A percentile compares a stretch with the other conserved stretches of the same genome.
phyloP scores from a whole-genome alignment of 2,113 vertebrate genomes.

The Scalopus aquaticus region DNA sequence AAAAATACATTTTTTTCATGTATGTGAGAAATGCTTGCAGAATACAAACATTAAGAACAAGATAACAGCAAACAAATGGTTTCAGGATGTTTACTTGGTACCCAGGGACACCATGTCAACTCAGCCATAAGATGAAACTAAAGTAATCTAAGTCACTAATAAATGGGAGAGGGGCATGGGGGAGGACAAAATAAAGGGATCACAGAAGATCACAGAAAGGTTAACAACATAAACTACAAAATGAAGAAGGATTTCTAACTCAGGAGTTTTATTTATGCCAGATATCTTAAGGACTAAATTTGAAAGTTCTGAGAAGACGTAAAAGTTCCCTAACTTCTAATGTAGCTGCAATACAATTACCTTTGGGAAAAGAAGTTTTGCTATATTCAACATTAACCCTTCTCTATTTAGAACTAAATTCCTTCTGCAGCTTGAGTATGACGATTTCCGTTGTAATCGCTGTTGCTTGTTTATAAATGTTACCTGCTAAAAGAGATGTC shows the following conservation, averaged over 20 bases:
- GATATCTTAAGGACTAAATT: background rate
- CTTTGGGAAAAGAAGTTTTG: background rate
- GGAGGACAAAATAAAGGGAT: background rate
- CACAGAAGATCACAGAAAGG: background rate
- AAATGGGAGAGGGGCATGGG: accelerated
- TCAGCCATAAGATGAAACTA: background rate
- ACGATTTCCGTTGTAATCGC: background rate
- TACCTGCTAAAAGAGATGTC: background rate
- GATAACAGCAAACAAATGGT: slow-evolving; percentile 1
- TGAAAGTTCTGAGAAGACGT: background rate
- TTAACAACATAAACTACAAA: slow-evolving; percentile 15
- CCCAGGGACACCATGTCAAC: background rate
- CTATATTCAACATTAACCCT: background rate
- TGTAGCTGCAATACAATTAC: background rate
- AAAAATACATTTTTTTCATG: slow-evolving; percentile 7
- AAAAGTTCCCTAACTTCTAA: slow-evolving; percentile 22
- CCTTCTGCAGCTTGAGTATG: too few relatives aligned
- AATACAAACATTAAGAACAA: slow-evolving; percentile 27
- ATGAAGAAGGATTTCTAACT: background rate
- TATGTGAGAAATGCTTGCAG: slow-evolving; percentile 16
- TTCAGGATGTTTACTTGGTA: slow-evolving; percentile 35
- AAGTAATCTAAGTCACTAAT: background rate
- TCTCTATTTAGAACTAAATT: background rate
- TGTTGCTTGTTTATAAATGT: background rate
- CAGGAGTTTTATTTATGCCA: background rate